A percentile compares a stretch with the other conserved stretches of the same genome.
Conservation (phyloP, 2,113 vertebrate species). For the Cyrtonyx montezumae region DNA sequence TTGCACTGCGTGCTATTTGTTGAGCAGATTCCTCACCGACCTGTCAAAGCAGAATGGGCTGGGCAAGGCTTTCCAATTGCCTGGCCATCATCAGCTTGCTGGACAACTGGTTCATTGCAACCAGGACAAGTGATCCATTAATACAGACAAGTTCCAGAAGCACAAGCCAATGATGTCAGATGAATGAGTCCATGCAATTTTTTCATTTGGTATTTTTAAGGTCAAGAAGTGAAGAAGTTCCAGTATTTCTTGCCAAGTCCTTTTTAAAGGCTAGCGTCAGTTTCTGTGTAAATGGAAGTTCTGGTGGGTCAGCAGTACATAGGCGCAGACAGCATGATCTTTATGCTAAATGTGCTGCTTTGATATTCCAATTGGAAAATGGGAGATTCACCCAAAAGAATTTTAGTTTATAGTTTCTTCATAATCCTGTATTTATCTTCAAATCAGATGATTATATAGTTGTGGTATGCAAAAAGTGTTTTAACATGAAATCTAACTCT, state of each 20-base stretch:
- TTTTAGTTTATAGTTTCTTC: not conserved
- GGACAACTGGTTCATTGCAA: slow-evolving; percentile 47
- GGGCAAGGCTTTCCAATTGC: not conserved
- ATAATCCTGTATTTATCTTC: not conserved
- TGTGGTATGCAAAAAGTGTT: not conserved
- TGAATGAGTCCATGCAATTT: slow-evolving; percentile 8
- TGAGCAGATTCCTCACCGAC: not conserved
- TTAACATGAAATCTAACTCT: not conserved
- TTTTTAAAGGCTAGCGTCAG: slow-evolving; percentile 41
- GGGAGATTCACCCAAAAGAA: not conserved
- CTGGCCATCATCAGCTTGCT: not conserved
- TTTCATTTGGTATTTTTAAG: slow-evolving; percentile 72
- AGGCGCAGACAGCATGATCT: not conserved
- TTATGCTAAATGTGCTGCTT: not conserved
- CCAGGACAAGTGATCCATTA: slow-evolving; percentile 25
- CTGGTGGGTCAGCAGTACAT: not conserved
- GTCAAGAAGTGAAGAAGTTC: slow-evolving; percentile 61
- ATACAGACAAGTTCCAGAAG: slow-evolving; percentile 56
- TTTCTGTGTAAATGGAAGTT: slow-evolving; percentile 49
- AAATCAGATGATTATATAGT: not conserved
- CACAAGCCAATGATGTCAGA: slow-evolving; percentile 8
- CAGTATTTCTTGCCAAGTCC: slow-evolving; percentile 51
- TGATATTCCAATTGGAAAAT: not conserved
- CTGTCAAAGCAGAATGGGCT: not conserved
- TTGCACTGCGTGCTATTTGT: not conserved